Evolutionary conservation across 2,888 invertebrate genomes (phyloP), one percentile per base, ranked within the genome.

Genomic region (Linyphia triangularis): DNA sequence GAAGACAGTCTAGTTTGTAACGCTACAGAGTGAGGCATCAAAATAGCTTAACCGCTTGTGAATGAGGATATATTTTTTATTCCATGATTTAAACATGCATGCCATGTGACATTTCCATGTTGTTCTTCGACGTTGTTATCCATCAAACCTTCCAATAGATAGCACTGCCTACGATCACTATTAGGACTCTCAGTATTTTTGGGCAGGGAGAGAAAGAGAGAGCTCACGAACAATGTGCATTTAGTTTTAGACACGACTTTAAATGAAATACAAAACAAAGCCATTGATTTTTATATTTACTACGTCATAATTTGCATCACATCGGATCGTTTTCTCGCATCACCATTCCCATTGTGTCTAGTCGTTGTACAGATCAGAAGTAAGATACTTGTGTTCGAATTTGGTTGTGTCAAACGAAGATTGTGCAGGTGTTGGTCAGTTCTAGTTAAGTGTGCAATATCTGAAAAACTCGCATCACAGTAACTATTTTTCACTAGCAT

Each of bases 141-240:
- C 69, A n/a, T 61, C 26, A 28, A 86, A 86, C 86, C 86, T 86
- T 86, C 86, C 73, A 79, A 43, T 85, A 85, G 85, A 65, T 72
- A 85, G 86, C 86, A 86, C 86, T 86, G 81, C 86, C 86, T 75
- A 70, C 63, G 16, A 61, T 33, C 51, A 84, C 61, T 28, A 57
- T 22, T 69, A 69, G 69, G n/a, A 40, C 73, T 75, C 65, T 59
- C 79, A 40, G 28, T 86, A 86, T 86, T 86, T 86, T 86, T 75
- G 22, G 67, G 69, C 43, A 67, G 72, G 43, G 63, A 63, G 43
- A 30, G 43, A 16, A n/a, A 51, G 40, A 24, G 72, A 70, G 61
- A 77, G 61, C 30, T 37, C 40, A 59, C n/a, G 61, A 40, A 72
- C 67, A 85, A 33, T 67, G 79, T 65, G 86, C 86, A 67, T 81